Evolutionary conservation across 2,113 vertebrate genomes (phyloP).

Genomic region (Dipodomys ordii): DNA sequence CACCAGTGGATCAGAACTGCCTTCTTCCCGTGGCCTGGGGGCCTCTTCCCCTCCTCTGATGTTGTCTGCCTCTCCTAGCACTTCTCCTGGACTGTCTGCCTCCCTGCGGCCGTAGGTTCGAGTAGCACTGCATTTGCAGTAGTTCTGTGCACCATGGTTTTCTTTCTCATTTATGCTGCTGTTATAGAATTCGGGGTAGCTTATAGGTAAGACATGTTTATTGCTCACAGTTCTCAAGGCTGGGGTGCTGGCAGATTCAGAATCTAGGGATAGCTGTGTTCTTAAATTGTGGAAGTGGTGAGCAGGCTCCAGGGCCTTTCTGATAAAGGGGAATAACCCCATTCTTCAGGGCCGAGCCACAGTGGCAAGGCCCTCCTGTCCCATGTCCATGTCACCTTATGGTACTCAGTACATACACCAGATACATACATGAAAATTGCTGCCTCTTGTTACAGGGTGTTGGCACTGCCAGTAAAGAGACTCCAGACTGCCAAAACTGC

Average conservation of each 20-base stretch:
- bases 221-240: background rate
- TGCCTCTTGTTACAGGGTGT: fast-evolving
- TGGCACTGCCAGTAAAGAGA: background rate
- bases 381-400: fast-evolving
- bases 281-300: background rate
- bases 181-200: background rate
- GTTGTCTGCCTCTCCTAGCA: background rate
- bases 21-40: background rate
- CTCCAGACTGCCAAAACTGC: background rate
- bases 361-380: no score
- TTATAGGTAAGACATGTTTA: background rate
- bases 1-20: fast-evolving
- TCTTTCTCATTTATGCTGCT: background rate
- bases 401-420: no score
- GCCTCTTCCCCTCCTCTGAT: no score
- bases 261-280: background rate
- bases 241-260: no score
- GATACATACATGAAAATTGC: no score
- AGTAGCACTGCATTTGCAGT: background rate
- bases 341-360: background rate
- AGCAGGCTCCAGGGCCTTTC: background rate
- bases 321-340: background rate
- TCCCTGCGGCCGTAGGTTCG: background rate
- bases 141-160: background rate
- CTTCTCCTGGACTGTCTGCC: background rate